These are phyloP conservation scores for Cyclophora albipunctata DNA, from an alignment of 2,888 invertebrate species.

Conservation along the genomic window DNA sequence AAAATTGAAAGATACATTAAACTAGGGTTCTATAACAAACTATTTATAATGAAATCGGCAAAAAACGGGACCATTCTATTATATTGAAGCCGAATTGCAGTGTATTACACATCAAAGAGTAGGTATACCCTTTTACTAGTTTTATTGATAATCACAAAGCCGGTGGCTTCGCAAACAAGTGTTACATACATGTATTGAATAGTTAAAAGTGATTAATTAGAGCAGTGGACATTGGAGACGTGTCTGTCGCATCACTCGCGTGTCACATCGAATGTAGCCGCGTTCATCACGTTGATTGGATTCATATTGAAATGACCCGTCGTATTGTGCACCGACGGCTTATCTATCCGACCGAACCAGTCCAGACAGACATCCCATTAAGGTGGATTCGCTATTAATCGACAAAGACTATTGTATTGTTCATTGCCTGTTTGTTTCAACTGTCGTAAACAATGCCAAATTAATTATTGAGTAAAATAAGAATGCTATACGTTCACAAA, in stretches of 20 bases:
- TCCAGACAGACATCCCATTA: slow-evolving; percentile 34
- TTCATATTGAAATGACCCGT: slow-evolving; percentile 52
- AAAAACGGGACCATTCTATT: no score
- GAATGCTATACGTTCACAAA: slow-evolving; percentile 16
- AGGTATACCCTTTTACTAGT: no score
- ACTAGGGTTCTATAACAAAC: no score
- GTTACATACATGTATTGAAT: neutral
- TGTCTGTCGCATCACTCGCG: slow-evolving; percentile 27
- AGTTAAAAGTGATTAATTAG: slow-evolving; percentile 39
- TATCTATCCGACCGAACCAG: slow-evolving; percentile 27
- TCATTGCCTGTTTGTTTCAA: slow-evolving; percentile 14
- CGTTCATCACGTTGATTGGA: slow-evolving; percentile 59
- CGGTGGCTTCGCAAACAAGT: no score
- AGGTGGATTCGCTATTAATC: slow-evolving; percentile 30
- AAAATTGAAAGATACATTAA: no score
- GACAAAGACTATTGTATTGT: slow-evolving; percentile 21
- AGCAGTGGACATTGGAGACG: slow-evolving; percentile 22
- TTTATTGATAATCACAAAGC: no score
- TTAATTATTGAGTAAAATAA: slow-evolving; percentile 1
- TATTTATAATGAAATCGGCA: no score
- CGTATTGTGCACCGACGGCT: slow-evolving; percentile 34
- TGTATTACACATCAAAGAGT: no score
- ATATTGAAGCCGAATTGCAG: no score
- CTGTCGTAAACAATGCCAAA: slow-evolving; percentile 12
- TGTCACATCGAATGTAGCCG: slow-evolving; percentile 17